Evolutionary conservation across 2,797 vertebrate genomes (phyloP).

Genomic region (Anisognathus igniventris): DNA sequence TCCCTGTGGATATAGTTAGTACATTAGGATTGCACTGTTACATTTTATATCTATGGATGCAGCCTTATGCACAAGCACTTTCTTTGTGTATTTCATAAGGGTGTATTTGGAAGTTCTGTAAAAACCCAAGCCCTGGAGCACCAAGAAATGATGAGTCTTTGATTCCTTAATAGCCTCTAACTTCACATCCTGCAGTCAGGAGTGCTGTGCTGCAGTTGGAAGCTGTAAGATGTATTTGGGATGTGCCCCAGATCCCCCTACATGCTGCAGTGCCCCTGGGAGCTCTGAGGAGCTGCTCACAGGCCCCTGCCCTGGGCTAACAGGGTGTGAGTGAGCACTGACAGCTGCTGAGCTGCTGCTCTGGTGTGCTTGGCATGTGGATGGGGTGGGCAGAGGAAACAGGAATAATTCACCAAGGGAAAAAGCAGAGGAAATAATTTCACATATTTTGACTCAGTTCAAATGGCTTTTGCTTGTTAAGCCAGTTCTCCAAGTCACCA

Average conservation of each 20-base stretch:
- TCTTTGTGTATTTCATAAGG: neutral
- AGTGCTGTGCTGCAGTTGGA: neutral
- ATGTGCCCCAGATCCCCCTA: neutral
- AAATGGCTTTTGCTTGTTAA: neutral
- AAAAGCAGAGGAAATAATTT: neutral
- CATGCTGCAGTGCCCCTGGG: neutral
- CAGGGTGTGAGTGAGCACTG: neutral
- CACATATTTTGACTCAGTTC: neutral
- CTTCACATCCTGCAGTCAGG: neutral
- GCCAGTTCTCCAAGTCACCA: neutral
- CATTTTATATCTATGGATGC: neutral
- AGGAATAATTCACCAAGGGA: neutral
- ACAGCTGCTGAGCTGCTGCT: neutral
- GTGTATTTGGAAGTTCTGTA: neutral
- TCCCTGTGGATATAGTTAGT: constrained; percentile 14
- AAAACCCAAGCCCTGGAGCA: neutral
- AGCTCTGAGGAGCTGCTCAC: neutral
- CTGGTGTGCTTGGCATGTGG: neutral
- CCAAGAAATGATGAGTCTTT: neutral
- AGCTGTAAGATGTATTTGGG: neutral
- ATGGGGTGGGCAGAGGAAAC: neutral
- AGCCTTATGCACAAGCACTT: neutral
- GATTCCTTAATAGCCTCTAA: neutral
- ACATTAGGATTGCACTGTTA: neutral
- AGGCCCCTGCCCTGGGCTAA: neutral